These are phyloP conservation scores for Uropetala carovei DNA, from an alignment of 2,888 invertebrate species.

Conservation along the genomic window DNA sequence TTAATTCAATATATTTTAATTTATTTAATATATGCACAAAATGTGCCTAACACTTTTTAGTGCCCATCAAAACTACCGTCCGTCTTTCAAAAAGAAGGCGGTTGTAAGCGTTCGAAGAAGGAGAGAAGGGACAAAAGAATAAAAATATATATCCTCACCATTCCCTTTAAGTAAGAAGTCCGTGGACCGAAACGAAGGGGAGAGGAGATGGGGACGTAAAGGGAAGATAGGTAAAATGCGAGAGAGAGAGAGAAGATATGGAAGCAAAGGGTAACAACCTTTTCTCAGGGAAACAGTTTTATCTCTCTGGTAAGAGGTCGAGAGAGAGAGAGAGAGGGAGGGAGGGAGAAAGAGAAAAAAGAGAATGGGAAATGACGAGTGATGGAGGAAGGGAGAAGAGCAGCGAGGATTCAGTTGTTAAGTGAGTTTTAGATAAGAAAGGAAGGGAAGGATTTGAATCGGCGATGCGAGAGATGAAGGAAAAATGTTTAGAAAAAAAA, in stretches of 20 bases:
- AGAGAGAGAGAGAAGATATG: neutral
- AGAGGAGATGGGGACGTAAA: neutral
- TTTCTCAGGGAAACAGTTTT: neutral
- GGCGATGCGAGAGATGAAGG: neutral
- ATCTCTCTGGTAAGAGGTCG: neutral
- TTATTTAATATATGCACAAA: no score
- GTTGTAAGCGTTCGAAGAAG: no score
- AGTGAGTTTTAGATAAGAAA: slow-evolving; percentile 22
- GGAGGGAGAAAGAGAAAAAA: neutral
- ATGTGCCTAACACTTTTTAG: no score
- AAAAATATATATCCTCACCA: no score
- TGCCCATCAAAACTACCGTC: no score
- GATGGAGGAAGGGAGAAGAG: neutral
- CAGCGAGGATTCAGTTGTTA: slow-evolving; percentile 19
- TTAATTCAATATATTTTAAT: no score
- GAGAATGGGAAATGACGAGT: neutral
- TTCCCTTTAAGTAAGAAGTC: no score
- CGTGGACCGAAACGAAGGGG: no score
- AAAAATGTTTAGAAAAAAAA: no score
- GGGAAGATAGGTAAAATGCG: neutral
- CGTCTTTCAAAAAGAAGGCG: no score
- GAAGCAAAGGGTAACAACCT: neutral
- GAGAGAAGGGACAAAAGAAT: no score
- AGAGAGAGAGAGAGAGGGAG: neutral
- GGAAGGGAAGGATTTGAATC: neutral